Base-by-base conservation (phyloP, 2,888 invertebrate genomes). In the Cryptocephalus moraei region DNA sequence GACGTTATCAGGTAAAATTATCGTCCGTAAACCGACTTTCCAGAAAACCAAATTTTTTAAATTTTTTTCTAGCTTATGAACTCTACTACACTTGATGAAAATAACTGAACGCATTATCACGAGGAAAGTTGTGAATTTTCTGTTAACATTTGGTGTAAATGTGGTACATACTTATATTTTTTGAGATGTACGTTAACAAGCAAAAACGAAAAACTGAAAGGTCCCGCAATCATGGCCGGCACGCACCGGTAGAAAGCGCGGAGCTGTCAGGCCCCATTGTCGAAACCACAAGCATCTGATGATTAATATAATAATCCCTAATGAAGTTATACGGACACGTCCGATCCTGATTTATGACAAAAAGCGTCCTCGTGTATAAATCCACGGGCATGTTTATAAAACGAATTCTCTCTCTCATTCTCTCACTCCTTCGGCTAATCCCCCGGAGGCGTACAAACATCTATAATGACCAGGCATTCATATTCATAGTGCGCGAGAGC, bases 271-370 rank as follows among this genome's bases (percentile, higher is more conserved):
- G 11, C n/a, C 6, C 36, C 36, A 36, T 11, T 11, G 36, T 36
- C 36, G 36, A 42, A 32, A 12, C 31, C 22, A 42, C 42, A 42
- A 42, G 42, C 42, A 42, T 22, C 10, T 13, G 32, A 60, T 69
- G 70, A 69, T 70, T 69, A 70, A 70, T 69, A 66, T 66, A 65
- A 68, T 69, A 67, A 65, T 67, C 67, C 64, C 62, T 70, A 70
- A 70, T 70, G 69, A 70, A 70, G 69, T 69, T 68, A 69, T 68
- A 67, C 61, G 63, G 64, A 65, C 66, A 65, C 65, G 65, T 64
- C 58, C 64, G 66, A 65, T 64, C 65, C 66, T 66, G 66, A 68
- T 68, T 67, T 68, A 69, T 67, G 65, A 67, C 62, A 65, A 64
- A 66, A 67, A 62, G 62, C 61, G 64, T 63, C 64, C 12, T 36